These are phyloP conservation scores for Dasysyrphus albostriatus DNA, from an alignment of 2,888 invertebrate species.

Conservation along the genomic window DNA sequence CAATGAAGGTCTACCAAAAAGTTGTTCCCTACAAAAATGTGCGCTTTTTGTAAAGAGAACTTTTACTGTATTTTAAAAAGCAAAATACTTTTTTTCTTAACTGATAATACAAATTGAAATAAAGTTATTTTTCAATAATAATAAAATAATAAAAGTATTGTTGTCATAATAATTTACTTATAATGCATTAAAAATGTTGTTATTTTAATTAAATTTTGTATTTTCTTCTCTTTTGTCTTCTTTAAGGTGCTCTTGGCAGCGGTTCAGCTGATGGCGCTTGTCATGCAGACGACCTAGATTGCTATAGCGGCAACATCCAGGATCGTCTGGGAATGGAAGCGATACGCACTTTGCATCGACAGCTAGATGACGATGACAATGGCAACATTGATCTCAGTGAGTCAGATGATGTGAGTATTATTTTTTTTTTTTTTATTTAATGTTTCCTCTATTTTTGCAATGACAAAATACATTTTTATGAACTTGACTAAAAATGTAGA, in stretches of 20 bases:
- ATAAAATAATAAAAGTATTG: background rate
- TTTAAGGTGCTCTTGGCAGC: constrained; percentile 80
- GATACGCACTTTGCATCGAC: constrained; percentile 95
- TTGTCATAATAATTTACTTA: background rate
- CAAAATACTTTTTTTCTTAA: too few species aligned
- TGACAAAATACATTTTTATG: constrained; percentile 47
- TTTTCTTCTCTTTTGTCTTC: constrained; percentile 14
- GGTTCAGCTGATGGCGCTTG: constrained; percentile 82
- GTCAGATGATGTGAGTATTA: constrained; percentile 95
- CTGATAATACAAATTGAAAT: too few species aligned
- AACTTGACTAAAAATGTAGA: constrained; percentile 41
- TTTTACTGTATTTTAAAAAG: too few species aligned
- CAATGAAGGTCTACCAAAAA: too few species aligned
- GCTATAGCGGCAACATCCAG: constrained; percentile 88
- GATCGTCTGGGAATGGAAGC: constrained; percentile 96
- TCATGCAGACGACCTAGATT: constrained; percentile 88
- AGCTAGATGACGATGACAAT: constrained; percentile 98
- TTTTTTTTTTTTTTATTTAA: constrained; percentile 78
- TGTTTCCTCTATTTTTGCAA: background rate
- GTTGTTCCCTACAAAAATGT: too few species aligned
- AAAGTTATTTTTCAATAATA: too few species aligned
- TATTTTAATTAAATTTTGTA: constrained; percentile 25
- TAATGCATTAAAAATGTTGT: constrained; percentile 1
- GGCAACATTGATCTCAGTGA: constrained; percentile 98
- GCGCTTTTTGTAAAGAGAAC: too few species aligned